Percentiles rank a stretch among this genome's conserved stretches.
Conservation (phyloP, 37 sponge, comb jelly and placozoan species). For the Corticium candelabrum region DNA sequence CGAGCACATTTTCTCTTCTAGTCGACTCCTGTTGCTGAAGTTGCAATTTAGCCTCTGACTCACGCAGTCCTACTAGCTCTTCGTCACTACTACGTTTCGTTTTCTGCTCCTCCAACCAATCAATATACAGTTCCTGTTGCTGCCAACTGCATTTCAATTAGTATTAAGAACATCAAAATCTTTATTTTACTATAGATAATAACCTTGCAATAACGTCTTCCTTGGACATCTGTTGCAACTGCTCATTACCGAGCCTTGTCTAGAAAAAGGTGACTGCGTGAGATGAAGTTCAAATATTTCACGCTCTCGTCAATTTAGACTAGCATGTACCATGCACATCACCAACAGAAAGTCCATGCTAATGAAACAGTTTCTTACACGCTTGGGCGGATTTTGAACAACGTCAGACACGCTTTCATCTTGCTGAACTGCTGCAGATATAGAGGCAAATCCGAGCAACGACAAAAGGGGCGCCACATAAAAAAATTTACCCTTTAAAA, state of each 20-base stretch:
- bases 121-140: slow-evolving; percentile 76
- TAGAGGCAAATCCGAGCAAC: no score
- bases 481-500: no score
- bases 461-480: no score
- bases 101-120: slow-evolving; percentile 46
- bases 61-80: slow-evolving; percentile 43
- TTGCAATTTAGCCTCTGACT: slow-evolving; percentile 63
- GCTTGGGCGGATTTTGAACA: no score
- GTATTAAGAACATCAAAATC: background rate
- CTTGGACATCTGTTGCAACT: slow-evolving; percentile 37
- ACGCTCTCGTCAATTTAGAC: no score
- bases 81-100: slow-evolving; percentile 19
- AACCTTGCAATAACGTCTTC: slow-evolving; percentile 47
- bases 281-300: no score
- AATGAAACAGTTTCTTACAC: no score
- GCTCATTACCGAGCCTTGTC: slow-evolving; percentile 28
- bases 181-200: background rate
- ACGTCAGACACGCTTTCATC: no score
- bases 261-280: no score
- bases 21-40: slow-evolving; percentile 70
- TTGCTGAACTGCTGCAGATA: no score
- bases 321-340: no score
- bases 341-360: no score
- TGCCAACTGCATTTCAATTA: slow-evolving; percentile 49
- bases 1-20: slow-evolving; percentile 81